Evolutionary conservation across 2,797 vertebrate species (phyloP).

Genomic region (Cuculus canorus): DNA sequence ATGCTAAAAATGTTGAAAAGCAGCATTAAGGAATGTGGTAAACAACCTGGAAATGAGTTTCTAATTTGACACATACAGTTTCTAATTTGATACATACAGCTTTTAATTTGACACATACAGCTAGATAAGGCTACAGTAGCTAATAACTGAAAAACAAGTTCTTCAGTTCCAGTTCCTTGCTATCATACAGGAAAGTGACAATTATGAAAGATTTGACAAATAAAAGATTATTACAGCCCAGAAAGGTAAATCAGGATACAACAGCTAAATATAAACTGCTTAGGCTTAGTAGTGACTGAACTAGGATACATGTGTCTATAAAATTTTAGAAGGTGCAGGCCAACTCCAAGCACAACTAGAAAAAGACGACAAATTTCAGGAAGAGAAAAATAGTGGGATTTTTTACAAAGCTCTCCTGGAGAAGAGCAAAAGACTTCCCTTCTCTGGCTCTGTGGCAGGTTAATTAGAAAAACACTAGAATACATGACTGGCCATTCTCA

Average conservation of each 20-base stretch:
- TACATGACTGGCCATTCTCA: not conserved
- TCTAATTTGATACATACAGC: not conserved
- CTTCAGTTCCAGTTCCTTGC: accelerated
- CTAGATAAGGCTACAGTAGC: not conserved
- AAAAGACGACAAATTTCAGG: not conserved
- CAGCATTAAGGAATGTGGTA: not conserved
- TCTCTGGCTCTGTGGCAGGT: not conserved
- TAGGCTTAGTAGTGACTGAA: not conserved
- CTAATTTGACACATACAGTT: not conserved
- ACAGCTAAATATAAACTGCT: not conserved
- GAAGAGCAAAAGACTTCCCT: not conserved
- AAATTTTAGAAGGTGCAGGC: not conserved
- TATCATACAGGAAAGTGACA: not conserved
- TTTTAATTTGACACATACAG: not conserved
- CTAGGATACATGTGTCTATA: not conserved
- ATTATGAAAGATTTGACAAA: not conserved
- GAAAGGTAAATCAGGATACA: not conserved
- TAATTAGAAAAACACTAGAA: not conserved
- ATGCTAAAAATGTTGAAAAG: not conserved
- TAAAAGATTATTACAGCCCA: not conserved
- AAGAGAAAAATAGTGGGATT: not conserved
- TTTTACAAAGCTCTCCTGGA: not conserved
- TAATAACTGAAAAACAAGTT: not conserved
- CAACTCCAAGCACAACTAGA: not conserved
- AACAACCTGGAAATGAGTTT: not conserved